Conservation (phyloP, 2,888 invertebrate genomes). For the Lissocephala sabroskyi region DNA sequence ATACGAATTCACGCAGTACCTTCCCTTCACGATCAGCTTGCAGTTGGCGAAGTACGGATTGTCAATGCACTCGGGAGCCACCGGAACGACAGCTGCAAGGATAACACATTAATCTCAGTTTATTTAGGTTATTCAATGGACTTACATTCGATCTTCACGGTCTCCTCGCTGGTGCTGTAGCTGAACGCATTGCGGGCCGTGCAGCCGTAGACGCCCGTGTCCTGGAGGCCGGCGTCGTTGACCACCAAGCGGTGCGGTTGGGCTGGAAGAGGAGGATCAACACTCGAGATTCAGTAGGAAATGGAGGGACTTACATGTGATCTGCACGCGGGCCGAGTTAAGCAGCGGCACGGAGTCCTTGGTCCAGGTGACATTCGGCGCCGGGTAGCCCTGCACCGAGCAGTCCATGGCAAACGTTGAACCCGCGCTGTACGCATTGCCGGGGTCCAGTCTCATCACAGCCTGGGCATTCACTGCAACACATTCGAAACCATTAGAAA, state of each 20-base stretch:
- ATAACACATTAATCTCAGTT: neutral
- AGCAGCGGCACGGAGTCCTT: constrained; percentile 79
- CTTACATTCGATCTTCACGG: constrained; percentile 84
- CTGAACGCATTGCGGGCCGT: constrained; percentile 85
- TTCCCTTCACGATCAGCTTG: constrained; percentile 86
- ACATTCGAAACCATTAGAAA: no score
- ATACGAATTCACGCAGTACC: constrained; percentile 90
- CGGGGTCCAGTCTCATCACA: constrained; percentile 75
- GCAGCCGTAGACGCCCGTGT: constrained; percentile 88
- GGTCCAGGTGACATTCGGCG: constrained; percentile 85
- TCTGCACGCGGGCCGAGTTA: constrained; percentile 76
- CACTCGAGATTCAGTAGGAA: no score
- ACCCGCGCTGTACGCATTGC: constrained; percentile 76
- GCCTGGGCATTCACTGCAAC: constrained; percentile 74
- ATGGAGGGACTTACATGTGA: constrained; percentile 78
- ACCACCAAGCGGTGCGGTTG: constrained; percentile 83
- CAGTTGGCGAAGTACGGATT: constrained; percentile 93
- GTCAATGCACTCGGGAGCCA: constrained; percentile 88
- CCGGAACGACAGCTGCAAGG: constrained; percentile 73
- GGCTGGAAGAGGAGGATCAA: constrained; percentile 55
- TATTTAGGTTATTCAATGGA: no score
- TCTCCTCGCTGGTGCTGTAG: constrained; percentile 77
- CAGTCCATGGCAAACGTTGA: constrained; percentile 82
- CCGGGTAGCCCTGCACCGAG: constrained; percentile 84
- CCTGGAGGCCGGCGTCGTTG: constrained; percentile 76